These are phyloP conservation scores for Hemiscyllium ocellatum DNA, from an alignment of 2,113 vertebrate genomes.

Conservation along the genomic window DNA sequence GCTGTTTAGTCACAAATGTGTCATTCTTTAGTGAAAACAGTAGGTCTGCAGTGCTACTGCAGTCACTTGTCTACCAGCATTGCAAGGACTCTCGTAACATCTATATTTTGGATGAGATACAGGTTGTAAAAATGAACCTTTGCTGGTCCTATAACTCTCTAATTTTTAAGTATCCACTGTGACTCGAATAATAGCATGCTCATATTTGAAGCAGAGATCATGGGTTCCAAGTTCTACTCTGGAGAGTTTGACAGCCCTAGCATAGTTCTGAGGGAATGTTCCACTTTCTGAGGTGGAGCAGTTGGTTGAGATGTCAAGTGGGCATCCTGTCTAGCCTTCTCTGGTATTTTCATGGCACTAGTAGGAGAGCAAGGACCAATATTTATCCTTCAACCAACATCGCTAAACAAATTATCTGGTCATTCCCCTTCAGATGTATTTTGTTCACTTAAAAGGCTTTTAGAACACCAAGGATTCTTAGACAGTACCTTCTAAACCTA, in stretches of 20 bases:
- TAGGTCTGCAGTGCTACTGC: not conserved
- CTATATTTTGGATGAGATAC: not conserved
- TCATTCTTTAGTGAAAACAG: not conserved
- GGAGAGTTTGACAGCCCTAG: not conserved
- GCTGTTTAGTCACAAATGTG: not conserved
- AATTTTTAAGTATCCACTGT: not conserved
- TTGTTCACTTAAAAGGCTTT: not conserved
- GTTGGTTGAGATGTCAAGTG: not conserved
- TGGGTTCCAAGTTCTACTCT: not conserved
- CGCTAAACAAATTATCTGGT: not conserved
- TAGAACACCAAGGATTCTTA: not conserved
- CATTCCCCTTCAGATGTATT: not conserved
- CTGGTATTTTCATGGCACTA: not conserved
- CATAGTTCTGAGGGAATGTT: not conserved
- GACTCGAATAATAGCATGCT: not conserved
- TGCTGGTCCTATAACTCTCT: not conserved
- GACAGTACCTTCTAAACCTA: no score
- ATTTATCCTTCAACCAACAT: not conserved
- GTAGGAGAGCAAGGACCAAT: not conserved
- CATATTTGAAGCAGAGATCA: not conserved
- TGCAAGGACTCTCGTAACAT: not conserved
- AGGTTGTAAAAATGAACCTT: not conserved
- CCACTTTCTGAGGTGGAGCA: not conserved
- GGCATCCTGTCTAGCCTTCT: not conserved
- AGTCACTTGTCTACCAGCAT: not conserved